Evolutionary conservation across 2,888 invertebrate genomes (phyloP), one percentile per base, ranked within the genome.

Genomic region (Encarsia formosa): DNA sequence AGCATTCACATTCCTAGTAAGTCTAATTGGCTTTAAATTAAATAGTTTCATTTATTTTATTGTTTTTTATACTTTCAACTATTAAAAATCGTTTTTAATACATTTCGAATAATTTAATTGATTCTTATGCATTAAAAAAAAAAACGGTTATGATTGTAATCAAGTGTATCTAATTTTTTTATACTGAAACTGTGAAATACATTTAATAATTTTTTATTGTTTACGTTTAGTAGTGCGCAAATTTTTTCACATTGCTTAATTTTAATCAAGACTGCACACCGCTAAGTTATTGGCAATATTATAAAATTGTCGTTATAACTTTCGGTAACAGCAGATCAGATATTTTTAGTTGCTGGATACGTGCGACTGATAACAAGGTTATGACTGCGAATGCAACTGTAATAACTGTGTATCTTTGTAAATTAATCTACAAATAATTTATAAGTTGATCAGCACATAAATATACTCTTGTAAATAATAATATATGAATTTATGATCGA

Each of bases 31-130:
- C 50, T 50, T 47, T 29, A 35, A 38, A 41, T 51, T 45, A 37
- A 40, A 23, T 51, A 55, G 37, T 24, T 41, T 62, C 64, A 55
- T 53, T 58, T 61, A 56, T 58, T 57, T 44, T 61, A 26, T 26
- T 52, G 54, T 58, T 60, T 62, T 63, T 61, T 64, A 68, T 63
- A 67, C 67, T 69, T 18, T 45, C 39, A 35, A 19, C 19, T 34
- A 39, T 31, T 6, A 20, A 15, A 43, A 34, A 44, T 26, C n/a
- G 19, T 49, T 43, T 31, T 46, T 20, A 22, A 9, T 44, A 48
- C 9, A 20, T 40, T 42, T 34, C 29, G 23, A 18, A 29, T 18
- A 44, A 20, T 39, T 51, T 47, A 32, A 43, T 44, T 48, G 40
- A 47, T 48, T 37, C 39, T 16, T 43, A 34, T 35, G 31, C 22